phyloP scores from a whole-genome alignment of 2,113 vertebrate genomes.

The Turdus rufiventris region DNA sequence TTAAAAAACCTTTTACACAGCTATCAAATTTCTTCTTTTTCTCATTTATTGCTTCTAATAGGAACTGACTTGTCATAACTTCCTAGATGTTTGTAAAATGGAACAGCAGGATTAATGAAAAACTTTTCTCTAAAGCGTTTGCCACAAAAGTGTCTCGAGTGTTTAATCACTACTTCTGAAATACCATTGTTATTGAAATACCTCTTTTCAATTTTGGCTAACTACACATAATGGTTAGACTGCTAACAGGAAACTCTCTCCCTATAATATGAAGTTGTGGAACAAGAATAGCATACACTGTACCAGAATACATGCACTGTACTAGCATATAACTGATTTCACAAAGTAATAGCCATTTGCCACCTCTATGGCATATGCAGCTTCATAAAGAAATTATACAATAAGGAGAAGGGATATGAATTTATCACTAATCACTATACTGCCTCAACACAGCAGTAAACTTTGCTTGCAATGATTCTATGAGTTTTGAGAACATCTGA shows the following conservation, averaged over 20 bases:
- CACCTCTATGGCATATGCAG: neutral
- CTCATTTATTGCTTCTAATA: neutral
- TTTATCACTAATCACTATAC: neutral
- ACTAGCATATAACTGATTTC: neutral
- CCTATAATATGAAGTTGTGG: neutral
- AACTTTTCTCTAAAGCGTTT: neutral
- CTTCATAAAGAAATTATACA: neutral
- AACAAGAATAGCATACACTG: neutral
- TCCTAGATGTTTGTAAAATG: neutral
- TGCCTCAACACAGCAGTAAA: neutral
- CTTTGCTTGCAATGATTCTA: neutral
- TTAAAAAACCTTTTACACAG: neutral
- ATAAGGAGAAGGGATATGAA: neutral
- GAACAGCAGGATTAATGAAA: neutral
- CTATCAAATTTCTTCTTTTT: neutral
- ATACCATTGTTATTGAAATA: neutral
- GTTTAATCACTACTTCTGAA: neutral
- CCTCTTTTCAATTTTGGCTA: neutral
- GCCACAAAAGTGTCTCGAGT: neutral
- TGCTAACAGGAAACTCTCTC: neutral
- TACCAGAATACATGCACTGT: neutral
- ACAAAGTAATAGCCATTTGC: neutral
- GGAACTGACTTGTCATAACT: neutral
- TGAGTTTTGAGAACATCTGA: neutral
- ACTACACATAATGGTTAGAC: neutral